Evolutionary conservation across 1,140 invertebrate genomes (phyloP).

Genomic region (Polypedilum pembai): DNA sequence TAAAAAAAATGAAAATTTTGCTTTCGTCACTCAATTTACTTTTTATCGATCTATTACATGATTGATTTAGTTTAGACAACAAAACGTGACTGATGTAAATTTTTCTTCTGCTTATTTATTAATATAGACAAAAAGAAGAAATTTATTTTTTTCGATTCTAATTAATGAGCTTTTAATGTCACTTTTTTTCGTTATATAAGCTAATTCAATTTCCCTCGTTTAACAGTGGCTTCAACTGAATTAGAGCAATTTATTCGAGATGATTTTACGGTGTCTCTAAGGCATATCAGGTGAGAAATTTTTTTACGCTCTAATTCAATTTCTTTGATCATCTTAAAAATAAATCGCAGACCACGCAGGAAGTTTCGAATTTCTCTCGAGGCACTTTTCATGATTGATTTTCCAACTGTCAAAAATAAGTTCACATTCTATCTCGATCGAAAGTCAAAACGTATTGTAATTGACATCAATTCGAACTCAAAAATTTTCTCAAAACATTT

Average conservation of each 20-base stretch:
- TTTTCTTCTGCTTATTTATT: too few species aligned
- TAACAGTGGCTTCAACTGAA: conserved; percentile 49
- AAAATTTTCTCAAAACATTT: conserved; percentile 40
- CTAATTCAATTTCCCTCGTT: too few species aligned
- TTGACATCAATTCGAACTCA: conserved; percentile 42
- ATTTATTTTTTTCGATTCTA: too few species aligned
- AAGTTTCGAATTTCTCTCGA: conserved; percentile 48
- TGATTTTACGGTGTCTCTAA: conserved; percentile 52
- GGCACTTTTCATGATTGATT: conserved; percentile 57
- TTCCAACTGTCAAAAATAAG: conserved; percentile 53
- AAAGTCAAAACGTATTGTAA: conserved; percentile 51
- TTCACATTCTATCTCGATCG: conserved; percentile 59
- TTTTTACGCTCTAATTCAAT: background rate
- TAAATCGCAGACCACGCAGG: conserved; percentile 43
- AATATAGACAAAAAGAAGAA: too few species aligned
- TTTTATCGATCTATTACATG: conserved; percentile 34
- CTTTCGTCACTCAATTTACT: background rate
- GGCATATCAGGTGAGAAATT: conserved; percentile 47
- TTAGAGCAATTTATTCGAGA: conserved; percentile 52
- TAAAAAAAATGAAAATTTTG: background rate
- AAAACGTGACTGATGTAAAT: too few species aligned
- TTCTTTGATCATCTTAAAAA: background rate
- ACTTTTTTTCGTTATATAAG: too few species aligned
- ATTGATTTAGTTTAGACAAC: too few species aligned
- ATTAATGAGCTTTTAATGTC: too few species aligned